phyloP scores from a whole-genome alignment of 1,140 invertebrate genomes.

The Lasioglossum albipes region DNA sequence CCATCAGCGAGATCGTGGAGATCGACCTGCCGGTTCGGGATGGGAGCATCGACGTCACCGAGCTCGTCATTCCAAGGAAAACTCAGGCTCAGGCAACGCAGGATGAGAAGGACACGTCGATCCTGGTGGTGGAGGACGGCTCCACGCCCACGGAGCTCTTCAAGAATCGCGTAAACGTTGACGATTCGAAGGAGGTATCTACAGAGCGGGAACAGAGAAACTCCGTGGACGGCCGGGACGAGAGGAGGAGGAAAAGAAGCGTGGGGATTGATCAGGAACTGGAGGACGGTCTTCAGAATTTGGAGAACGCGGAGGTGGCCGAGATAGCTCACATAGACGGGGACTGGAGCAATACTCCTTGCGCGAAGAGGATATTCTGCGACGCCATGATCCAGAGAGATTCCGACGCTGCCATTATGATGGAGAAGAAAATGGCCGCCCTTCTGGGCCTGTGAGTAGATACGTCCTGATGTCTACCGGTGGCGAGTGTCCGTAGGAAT shows the following conservation, averaged over 20 bases:
- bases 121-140: constrained; percentile 53
- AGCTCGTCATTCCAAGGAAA: constrained; percentile 52
- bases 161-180: not conserved
- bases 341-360: constrained; percentile 87
- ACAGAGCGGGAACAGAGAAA: not conserved
- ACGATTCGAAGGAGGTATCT: not conserved
- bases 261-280: constrained; percentile 70
- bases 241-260: constrained; percentile 72
- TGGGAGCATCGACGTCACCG: constrained; percentile 47
- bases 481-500: no score
- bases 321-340: constrained; percentile 75
- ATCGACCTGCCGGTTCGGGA: constrained; percentile 65
- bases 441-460: constrained; percentile 86
- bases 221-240: constrained; percentile 56
- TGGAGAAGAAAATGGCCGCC: constrained; percentile 89
- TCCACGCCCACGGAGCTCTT: not conserved
- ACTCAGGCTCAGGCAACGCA: not conserved
- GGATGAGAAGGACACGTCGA: constrained; percentile 11
- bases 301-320: constrained; percentile 78
- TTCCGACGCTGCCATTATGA: constrained; percentile 84
- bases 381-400: constrained; percentile 85
- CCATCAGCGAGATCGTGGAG: constrained; percentile 73
- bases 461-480: no score
- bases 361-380: constrained; percentile 88
- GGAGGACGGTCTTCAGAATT: constrained; percentile 80